A percentile compares a stretch with the other conserved stretches of the same genome.
These are phyloP conservation scores for Rhincodon typus DNA, from an alignment of 2,797 vertebrate species.

Conservation along the genomic window DNA sequence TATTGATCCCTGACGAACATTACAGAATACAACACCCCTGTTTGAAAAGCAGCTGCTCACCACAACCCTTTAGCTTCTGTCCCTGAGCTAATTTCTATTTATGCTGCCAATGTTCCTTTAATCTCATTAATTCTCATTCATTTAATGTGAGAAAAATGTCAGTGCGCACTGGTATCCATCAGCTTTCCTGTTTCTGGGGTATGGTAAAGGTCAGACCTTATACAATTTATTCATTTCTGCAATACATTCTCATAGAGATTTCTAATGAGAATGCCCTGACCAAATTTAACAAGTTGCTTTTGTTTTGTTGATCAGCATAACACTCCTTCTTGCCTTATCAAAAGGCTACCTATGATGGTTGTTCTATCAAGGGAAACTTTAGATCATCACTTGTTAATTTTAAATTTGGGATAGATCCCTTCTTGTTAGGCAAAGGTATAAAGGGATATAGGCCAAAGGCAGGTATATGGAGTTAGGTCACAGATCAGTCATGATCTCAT, in stretches of 20 bases:
- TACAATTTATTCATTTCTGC: not conserved
- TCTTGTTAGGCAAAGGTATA: too few relatives aligned
- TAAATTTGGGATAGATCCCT: too few relatives aligned
- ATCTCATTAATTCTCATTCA: not conserved
- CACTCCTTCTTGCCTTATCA: not conserved
- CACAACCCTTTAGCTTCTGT: too few relatives aligned
- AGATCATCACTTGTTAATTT: too few relatives aligned
- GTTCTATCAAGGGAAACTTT: not conserved
- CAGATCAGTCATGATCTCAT: too few relatives aligned
- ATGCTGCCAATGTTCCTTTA: not conserved
- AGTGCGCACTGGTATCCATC: not conserved
- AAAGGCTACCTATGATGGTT: not conserved
- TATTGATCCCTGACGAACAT: too few relatives aligned
- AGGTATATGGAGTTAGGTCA: too few relatives aligned
- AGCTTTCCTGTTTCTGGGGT: not conserved
- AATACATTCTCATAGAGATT: not conserved
- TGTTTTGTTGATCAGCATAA: not conserved
- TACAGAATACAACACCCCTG: too few relatives aligned
- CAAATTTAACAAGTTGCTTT: not conserved
- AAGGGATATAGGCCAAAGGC: too few relatives aligned
- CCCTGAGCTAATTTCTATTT: too few relatives aligned
- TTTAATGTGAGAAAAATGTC: not conserved
- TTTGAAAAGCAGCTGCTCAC: too few relatives aligned
- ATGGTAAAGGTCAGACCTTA: not conserved
- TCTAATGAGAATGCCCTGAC: not conserved